Percentiles rank a stretch among this genome's conserved stretches.
phyloP scores from a whole-genome alignment of 2,888 invertebrate genomes.

The Leptopterna dolabrata region DNA sequence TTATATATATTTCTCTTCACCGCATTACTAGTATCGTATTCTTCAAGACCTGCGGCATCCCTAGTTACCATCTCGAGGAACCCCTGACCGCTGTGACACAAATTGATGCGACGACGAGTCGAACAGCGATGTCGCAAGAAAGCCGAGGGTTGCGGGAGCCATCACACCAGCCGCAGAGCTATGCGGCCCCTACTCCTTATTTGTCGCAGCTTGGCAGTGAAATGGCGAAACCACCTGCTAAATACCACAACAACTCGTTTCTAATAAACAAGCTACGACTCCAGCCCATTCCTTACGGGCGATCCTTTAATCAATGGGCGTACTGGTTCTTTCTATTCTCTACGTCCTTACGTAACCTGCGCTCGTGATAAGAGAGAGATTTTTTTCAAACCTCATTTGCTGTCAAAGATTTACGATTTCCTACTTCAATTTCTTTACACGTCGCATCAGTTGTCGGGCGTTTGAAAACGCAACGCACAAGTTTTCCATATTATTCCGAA shows the following conservation, averaged over 20 bases:
- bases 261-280: conserved; percentile 17
- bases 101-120: background rate
- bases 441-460: background rate
- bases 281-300: background rate
- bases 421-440: background rate
- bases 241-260: conserved; percentile 43
- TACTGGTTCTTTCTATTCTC: background rate
- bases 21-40: too few relatives aligned
- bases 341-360: background rate
- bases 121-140: background rate
- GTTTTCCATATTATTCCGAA: too few relatives aligned
- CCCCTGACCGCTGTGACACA: background rate
- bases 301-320: background rate
- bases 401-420: background rate
- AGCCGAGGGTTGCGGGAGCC: background rate
- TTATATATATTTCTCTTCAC: too few relatives aligned
- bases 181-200: conserved; percentile 12
- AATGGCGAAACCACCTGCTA: conserved; percentile 35
- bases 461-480: too few relatives aligned
- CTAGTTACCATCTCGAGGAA: too few relatives aligned
- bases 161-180: background rate
- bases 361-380: background rate
- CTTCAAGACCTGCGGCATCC: too few relatives aligned
- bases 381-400: background rate
- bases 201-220: conserved; percentile 9